Evolutionary conservation across 1,140 invertebrate species (phyloP).

Genomic region (Vanessa atalanta): DNA sequence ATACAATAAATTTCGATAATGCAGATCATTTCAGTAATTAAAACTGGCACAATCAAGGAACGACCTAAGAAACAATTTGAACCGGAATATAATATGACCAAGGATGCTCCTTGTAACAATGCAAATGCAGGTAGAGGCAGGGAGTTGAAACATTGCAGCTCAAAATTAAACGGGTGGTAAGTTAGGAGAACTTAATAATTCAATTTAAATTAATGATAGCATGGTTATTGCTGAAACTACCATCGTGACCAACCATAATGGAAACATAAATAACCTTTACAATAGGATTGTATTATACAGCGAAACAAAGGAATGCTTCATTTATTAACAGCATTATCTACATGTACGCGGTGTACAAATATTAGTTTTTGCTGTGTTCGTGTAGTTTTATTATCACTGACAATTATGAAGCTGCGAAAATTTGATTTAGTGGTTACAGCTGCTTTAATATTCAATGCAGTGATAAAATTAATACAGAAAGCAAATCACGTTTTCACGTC

Average conservation of each 20-base stretch:
- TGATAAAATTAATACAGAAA: slow-evolving; percentile 20
- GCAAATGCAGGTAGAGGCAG: slow-evolving; percentile 25
- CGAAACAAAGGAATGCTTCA: slow-evolving; percentile 53
- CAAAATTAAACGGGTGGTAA: slow-evolving; percentile 40
- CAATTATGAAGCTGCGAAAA: slow-evolving; percentile 23
- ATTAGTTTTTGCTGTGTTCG: slow-evolving; percentile 38
- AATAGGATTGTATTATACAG: slow-evolving; percentile 51
- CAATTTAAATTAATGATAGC: slow-evolving; percentile 63
- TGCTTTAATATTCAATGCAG: slow-evolving; percentile 10
- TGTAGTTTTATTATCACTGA: slow-evolving; percentile 38
- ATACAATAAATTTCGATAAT: background rate
- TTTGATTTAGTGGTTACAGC: slow-evolving; percentile 34
- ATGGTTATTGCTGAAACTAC: slow-evolving; percentile 49
- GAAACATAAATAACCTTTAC: slow-evolving; percentile 59
- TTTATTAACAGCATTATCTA: slow-evolving; percentile 48
- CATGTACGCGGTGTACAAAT: slow-evolving; percentile 38
- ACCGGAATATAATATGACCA: slow-evolving; percentile 2
- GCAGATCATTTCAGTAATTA: background rate
- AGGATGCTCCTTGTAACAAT: slow-evolving; percentile 9
- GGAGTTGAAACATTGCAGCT: slow-evolving; percentile 31
- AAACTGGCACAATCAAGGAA: background rate
- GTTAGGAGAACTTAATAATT: slow-evolving; percentile 59
- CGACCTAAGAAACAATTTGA: background rate
- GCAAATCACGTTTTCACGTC: slow-evolving; percentile 22
- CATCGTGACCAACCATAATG: slow-evolving; percentile 54